Evolutionary conservation across 2,888 invertebrate species (phyloP), one percentile per base, ranked within the genome.

Genomic region (Lycaena phlaeas): DNA sequence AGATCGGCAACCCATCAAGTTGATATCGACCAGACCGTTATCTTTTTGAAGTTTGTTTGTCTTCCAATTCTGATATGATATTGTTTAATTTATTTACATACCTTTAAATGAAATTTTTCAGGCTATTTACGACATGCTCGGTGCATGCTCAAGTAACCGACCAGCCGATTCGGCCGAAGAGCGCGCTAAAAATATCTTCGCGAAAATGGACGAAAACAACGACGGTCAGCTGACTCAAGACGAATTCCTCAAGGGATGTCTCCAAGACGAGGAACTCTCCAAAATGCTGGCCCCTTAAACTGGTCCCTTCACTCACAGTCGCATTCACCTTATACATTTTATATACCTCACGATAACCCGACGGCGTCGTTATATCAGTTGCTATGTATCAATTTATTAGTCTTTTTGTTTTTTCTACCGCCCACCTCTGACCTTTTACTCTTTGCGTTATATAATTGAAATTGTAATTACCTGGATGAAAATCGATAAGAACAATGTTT

Each of bases 61-160:
- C n/a, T n/a, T n/a, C n/a, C n/a, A n/a, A n/a, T n/a, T n/a, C n/a
- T n/a, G n/a, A n/a, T n/a, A n/a, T n/a, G n/a, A n/a, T n/a, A n/a
- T n/a, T n/a, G n/a, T n/a, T n/a, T n/a, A n/a, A n/a, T n/a, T n/a
- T n/a, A n/a, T n/a, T n/a, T n/a, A n/a, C n/a, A n/a, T n/a, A n/a
- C n/a, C 22, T 25, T 4, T 10, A 25, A 15, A 5, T 26, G 18
- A 28, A 6, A 38, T 45, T 78, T n/a, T 87, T 30, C 88, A 98
- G 98, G 98, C 98, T 53, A 98, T 99, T 82, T 99, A 99, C 85
- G 98, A 98, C 78, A 99, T 99, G 98, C 88, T 99, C 59, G 98
- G 98, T 42, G 97, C 97, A 51, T 96, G 96, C 79, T 95, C 95
- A 63, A 95, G 95, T 76, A 96, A 95, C 85, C 88, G 96, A 68